Base-by-base conservation (phyloP, 2,113 vertebrate species). In the Phyllostomus hastatus region DNA sequence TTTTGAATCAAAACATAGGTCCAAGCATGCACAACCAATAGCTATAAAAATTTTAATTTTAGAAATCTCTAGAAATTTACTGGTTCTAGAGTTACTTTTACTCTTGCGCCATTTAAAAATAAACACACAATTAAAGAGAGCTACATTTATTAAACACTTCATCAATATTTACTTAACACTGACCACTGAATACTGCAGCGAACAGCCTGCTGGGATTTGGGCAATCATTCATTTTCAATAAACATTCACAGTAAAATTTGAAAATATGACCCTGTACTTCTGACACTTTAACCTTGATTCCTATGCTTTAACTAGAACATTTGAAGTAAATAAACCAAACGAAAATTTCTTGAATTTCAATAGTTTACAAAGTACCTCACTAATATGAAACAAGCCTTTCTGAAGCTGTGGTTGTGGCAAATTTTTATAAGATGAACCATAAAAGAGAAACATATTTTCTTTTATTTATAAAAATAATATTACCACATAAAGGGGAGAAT, bases 21-120 rank as follows among this genome's bases (percentile, higher is more conserved):
- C 41, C 70, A 96, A 94, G 67, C 73, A 94, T 97, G 90, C 50
- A 96, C 97, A 98, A 97, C 87, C 94, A 97, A 95, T 35, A 96
- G 41, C 16, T 95, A 80, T 87, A 92, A 90, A 93, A 97, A 96
- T 96, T 94, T 93, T 95, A 94, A 90, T 46, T 95, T 97, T 95
- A 82, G 66, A 93, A 97, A 97, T 92, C 81, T 91, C 85, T 90
- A 91, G 24, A 72, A 78, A 17, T 97, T 95, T 93, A 52, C 50
- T 96, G 79, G 67, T 8, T 57, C 54, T 22, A 57, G 54, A 57
- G 20, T 76, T 78, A 97, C 87, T 97, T 86, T 96, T 97, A 92
- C 91, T 66, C 14, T 61, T 93, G 66, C 0, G 0, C 75, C 54
- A 67, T 84, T 94, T 95, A 70, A 97, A 59, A 94, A 82, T 67